Evolutionary conservation across 2,113 vertebrate genomes (phyloP).

Genomic region (Microcebus griseorufus): DNA sequence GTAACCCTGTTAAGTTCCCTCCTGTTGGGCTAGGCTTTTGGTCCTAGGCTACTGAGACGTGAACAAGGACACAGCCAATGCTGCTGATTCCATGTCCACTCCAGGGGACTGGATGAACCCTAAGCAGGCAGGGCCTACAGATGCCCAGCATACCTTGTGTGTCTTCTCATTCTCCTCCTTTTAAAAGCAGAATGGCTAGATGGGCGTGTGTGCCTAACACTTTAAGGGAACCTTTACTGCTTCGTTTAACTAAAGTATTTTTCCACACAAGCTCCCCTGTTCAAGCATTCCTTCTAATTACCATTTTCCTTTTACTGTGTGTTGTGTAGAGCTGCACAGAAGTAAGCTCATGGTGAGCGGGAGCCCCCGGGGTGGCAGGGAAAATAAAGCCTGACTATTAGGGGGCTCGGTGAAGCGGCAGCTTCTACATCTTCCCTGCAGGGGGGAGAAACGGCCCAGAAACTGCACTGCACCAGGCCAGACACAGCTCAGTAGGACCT

Average conservation of each 20-base stretch:
- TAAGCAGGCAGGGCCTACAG: background rate
- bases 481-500: constrained; percentile 53
- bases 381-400: constrained; percentile 86
- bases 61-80: background rate
- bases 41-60: background rate
- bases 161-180: background rate
- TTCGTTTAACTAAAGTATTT: constrained; percentile 86
- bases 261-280: constrained; percentile 85
- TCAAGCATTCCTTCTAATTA: constrained; percentile 86
- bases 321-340: constrained; percentile 81
- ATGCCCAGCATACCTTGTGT: background rate
- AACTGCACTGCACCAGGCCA: constrained; percentile 67
- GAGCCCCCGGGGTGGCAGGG: constrained; percentile 69
- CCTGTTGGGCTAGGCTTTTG: background rate
- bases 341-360: constrained; percentile 78
- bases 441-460: constrained; percentile 81
- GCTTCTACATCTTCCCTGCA: constrained; percentile 79
- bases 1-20: background rate
- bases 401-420: constrained; percentile 83
- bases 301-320: constrained; percentile 86
- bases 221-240: constrained; percentile 82
- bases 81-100: background rate
- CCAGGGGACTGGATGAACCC: background rate
- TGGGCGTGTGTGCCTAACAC: constrained; percentile 76
- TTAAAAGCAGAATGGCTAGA: background rate